Base-by-base conservation (phyloP, 2,797 vertebrate genomes). In the Pipistrellus kuhlii region DNA sequence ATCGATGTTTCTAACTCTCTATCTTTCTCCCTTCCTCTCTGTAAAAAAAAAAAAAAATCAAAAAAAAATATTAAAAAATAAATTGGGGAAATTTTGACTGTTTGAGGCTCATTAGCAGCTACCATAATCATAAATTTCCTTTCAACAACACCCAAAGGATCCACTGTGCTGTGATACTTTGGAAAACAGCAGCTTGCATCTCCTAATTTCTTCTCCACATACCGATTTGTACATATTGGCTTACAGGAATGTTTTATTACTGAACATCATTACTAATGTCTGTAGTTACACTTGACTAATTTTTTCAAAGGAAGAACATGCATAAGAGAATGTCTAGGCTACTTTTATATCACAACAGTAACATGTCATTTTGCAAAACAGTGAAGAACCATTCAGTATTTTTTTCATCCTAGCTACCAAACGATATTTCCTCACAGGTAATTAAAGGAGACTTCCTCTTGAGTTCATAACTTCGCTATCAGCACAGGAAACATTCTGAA, bases 381-480 rank as follows among this genome's bases (percentile, higher is more conserved):
- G 18, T 30, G 18, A 90, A 46, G 73, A 82, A 48, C 13, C 53
- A 75, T 35, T 85, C 41, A 46, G 13, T 55, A 85, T 46, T 35
- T 32, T 90, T 78, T 82, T 76, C 88, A 89, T 68, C 62, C 30
- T 53, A 35, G 21, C 72, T 75, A 85, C 46, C 86, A 91, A 87
- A 23, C 91, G 30, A 77, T 11, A 7, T 90, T 92, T 90, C 73
- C 86, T 91, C 48, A 93, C 88, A 66, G 64, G 68, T 62, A 95
- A 82, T 41, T 94, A 90, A 93, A 91, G 41, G 38, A 90, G 88
- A 94, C 57, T 95, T 89, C 71, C 80, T 96, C 76, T 90, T 91
- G 81, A 92, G 59, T 69, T 95, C 57, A 51, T 15, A 76, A 35
- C 21, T 78, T 88, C 59, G 84, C 25, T 76, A 68, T 88, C 27